A percentile compares a stretch with the other conserved stretches of the same genome.
These are phyloP conservation scores for Crenuchus spilurus DNA, from an alignment of 2,797 vertebrate species.

Conservation along the genomic window DNA sequence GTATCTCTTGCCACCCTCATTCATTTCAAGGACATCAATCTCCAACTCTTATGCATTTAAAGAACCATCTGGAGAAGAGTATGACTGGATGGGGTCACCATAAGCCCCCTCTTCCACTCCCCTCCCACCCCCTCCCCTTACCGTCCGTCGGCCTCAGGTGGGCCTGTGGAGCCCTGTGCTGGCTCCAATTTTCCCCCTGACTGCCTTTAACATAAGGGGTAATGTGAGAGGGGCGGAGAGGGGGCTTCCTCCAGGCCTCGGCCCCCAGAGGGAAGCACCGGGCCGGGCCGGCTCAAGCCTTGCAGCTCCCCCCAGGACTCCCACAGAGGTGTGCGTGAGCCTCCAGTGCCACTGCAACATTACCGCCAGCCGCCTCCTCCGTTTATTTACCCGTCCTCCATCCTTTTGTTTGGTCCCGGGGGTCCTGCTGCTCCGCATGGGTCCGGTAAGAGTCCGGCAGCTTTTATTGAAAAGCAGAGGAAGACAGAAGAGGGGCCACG, in stretches of 20 bases:
- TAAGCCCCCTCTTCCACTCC: conserved; percentile 38
- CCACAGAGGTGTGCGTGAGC: conserved; percentile 61
- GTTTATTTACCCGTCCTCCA: conserved; percentile 73
- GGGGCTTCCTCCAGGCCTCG: conserved; percentile 42
- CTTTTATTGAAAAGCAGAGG: conserved; percentile 67
- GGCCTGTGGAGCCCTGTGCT: conserved; percentile 68
- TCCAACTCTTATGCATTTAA: conserved; percentile 1
- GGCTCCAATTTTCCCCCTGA: conserved; percentile 81
- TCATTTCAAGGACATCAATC: conserved; percentile 9
- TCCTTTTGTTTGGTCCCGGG: conserved; percentile 72
- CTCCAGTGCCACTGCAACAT: conserved; percentile 62
- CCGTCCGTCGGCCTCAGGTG: conserved; percentile 82
- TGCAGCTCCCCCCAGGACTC: neutral
- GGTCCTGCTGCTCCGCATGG: conserved; percentile 54
- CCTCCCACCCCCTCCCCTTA: conserved; percentile 53
- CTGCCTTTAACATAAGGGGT: conserved; percentile 85
- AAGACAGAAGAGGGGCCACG: conserved; percentile 44
- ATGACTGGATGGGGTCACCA: neutral
- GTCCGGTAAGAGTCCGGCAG: conserved; percentile 46
- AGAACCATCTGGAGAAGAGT: conserved; percentile 19
- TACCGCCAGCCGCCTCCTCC: conserved; percentile 49
- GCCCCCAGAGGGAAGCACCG: conserved; percentile 45
- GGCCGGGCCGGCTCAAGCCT: conserved; percentile 1
- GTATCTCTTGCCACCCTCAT: neutral
- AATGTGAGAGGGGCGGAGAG: conserved; percentile 74